Evolutionary conservation across 2,888 invertebrate genomes (phyloP).

Genomic region (Heteromyza rotundicornis): DNA sequence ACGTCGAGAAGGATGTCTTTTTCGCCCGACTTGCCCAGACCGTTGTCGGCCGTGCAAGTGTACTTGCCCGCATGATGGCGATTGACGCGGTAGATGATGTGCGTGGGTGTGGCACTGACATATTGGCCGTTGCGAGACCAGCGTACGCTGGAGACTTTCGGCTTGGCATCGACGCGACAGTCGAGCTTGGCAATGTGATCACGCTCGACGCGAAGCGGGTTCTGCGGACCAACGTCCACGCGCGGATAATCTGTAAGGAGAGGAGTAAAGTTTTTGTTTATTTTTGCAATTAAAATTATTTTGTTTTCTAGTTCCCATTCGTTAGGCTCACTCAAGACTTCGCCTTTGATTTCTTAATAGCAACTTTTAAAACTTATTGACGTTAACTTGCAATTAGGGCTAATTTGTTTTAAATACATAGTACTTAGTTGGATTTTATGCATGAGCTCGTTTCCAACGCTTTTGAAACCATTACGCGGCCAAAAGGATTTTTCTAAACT

Average conservation of each 20-base stretch:
- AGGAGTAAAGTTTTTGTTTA: background rate
- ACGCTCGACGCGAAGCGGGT: constrained; percentile 85
- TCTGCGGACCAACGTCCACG: constrained; percentile 89
- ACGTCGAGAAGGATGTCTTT: constrained; percentile 83
- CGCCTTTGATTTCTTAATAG: too few relatives aligned
- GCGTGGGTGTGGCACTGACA: constrained; percentile 78
- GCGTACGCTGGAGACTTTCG: constrained; percentile 79
- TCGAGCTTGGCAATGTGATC: constrained; percentile 84
- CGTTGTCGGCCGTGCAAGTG: constrained; percentile 87
- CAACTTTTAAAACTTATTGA: too few relatives aligned
- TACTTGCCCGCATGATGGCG: constrained; percentile 88
- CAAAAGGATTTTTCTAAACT: too few relatives aligned
- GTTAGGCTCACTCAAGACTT: too few relatives aligned
- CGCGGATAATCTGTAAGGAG: constrained; percentile 81
- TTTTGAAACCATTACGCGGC: too few relatives aligned
- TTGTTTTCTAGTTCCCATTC: too few relatives aligned
- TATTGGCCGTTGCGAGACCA: constrained; percentile 89
- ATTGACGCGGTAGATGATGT: constrained; percentile 79
- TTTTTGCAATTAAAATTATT: too few relatives aligned
- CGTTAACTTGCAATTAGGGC: too few relatives aligned
- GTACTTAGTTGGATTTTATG: too few relatives aligned
- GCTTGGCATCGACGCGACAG: constrained; percentile 92
- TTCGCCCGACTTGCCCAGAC: constrained; percentile 79
- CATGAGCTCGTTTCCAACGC: too few relatives aligned
- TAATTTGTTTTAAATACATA: too few relatives aligned